Evolutionary conservation across 2,797 vertebrate genomes (phyloP).

Genomic region (Bufotes viridis): DNA sequence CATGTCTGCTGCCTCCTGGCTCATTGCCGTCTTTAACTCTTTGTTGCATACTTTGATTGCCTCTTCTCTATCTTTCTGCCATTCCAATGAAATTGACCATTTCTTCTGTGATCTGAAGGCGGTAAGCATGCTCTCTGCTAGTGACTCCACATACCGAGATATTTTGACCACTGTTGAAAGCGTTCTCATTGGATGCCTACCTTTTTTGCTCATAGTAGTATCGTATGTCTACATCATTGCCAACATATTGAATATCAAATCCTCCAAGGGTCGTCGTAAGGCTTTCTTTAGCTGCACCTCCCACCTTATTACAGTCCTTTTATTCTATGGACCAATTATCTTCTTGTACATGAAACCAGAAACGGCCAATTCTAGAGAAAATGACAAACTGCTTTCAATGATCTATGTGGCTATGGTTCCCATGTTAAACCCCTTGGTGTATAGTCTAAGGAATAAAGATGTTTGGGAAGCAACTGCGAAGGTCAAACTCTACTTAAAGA

Average conservation of each 20-base stretch:
- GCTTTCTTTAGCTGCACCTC: constrained; percentile 39
- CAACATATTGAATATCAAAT: constrained; percentile 24
- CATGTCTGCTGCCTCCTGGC: constrained; percentile 33
- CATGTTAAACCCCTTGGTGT: constrained; percentile 65
- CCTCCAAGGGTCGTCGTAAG: constrained; percentile 15
- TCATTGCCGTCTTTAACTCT: constrained; percentile 15
- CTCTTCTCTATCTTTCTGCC: constrained; percentile 13
- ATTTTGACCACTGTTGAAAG: constrained; percentile 5
- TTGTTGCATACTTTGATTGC: neutral
- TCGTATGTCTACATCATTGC: constrained; percentile 40
- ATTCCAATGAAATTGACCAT: constrained; percentile 38
- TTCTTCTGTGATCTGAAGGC: constrained; percentile 50
- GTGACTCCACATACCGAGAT: constrained; percentile 8
- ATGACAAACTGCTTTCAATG: constrained; percentile 38
- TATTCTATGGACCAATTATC: constrained; percentile 41
- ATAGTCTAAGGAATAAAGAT: constrained; percentile 65
- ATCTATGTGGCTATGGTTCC: constrained; percentile 61
- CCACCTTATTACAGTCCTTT: constrained; percentile 16
- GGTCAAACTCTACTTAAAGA: constrained; percentile 15
- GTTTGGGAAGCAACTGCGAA: constrained; percentile 50
- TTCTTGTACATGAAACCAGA: constrained; percentile 47
- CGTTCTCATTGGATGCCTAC: constrained; percentile 16
- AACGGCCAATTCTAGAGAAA: neutral
- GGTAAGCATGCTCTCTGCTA: neutral
- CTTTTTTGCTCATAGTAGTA: neutral